Percentiles rank a stretch among this genome's conserved stretches.
phyloP scores from a whole-genome alignment of 1,140 invertebrate genomes.

The Chrysoperla carnea region DNA sequence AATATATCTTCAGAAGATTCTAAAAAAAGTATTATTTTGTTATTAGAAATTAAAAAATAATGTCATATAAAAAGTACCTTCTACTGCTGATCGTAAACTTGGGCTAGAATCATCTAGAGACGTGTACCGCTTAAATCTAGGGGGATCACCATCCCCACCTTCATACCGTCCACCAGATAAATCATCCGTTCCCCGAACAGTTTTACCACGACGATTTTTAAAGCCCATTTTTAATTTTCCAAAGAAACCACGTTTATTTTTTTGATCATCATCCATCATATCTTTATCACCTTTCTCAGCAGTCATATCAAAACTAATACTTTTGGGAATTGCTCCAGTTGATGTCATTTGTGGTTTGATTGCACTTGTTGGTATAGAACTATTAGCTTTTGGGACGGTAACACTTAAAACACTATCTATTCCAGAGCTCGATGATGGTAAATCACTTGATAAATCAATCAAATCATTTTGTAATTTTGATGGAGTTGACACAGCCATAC shows the following conservation, averaged over 20 bases:
- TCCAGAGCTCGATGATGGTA: not conserved
- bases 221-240: constrained; percentile 49
- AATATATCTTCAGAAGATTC: constrained; percentile 85
- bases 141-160: not conserved
- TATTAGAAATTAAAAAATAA: not conserved
- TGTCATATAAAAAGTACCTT: no score
- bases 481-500: not conserved
- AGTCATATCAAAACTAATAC: constrained; percentile 81
- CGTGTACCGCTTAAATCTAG: not conserved
- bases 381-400: not conserved
- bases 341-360: constrained; percentile 34
- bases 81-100: no score
- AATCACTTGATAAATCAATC: not conserved
- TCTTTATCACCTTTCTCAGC: constrained; percentile 62
- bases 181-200: constrained; percentile 27
- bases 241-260: constrained; percentile 43
- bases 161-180: constrained; percentile 6
- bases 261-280: constrained; percentile 39
- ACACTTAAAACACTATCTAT: not conserved
- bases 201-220: constrained; percentile 37
- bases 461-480: not conserved
- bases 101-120: not conserved
- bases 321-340: constrained; percentile 76
- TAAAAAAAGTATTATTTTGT: constrained; percentile 15
- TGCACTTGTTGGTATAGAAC: not conserved